Evolutionary conservation across 2,113 vertebrate genomes (phyloP), one percentile per base, ranked within the genome.

Genomic region (Pyxicephalus adspersus): DNA sequence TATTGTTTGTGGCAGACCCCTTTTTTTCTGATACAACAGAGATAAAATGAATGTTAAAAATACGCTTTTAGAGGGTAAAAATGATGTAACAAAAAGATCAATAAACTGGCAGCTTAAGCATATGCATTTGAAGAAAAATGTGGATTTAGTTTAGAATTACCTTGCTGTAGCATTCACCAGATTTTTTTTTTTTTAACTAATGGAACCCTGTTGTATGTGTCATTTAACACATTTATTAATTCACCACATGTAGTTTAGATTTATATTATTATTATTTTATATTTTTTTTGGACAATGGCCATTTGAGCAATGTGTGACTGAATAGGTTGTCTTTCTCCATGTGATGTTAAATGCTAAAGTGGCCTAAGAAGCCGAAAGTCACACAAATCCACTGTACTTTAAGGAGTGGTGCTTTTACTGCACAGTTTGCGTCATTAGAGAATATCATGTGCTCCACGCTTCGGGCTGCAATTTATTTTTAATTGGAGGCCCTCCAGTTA

Each of bases 401-500:
- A 55, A 67, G 54, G 38, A 34, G 28, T 17, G 26, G 16, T 7
- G 68, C 67, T 55, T 65, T 81, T 81, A 20, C 60, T 26, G 68
- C 78, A 71, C 67, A 80, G 34, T 50, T 73, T 81, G 60, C 26
- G 50, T 73, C 79, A 81, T 73, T 73, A 73, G 58, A 72, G 50
- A 81, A 61, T 64, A 73, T 81, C 60, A 73, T 81, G 78, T 63
- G 58, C 26, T 52, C 58, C 25, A 52, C 64, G 79, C 79, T 81
- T 9, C 38, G 29, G 67, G 79, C 68, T 73, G 60, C 79, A 81
- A 81, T 73, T 81, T 80, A 72, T 73, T 81, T 73, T 50, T 81
- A 81, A 81, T 73, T 73, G 60, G 50, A 73, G 22, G 79, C 45
- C 31, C 73, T 73, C 68, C 68, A 81, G 60, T 50, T 73, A 81